phyloP scores from a whole-genome alignment of 2,888 invertebrate genomes.

The Malthinus flaveolus region DNA sequence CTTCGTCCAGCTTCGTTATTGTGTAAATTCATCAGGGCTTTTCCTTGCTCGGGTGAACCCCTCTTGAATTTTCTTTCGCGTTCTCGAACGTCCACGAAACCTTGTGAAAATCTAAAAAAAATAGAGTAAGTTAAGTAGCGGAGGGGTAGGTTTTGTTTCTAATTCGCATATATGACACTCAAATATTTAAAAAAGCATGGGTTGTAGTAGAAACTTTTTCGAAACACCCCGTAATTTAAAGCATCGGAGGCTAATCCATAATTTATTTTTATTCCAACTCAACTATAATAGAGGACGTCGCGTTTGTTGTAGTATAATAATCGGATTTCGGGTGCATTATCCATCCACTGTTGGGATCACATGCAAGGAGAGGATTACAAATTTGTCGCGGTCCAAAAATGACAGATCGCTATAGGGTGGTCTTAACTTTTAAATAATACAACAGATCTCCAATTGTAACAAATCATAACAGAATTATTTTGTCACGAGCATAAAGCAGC shows the following conservation, averaged over 20 bases:
- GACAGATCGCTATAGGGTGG: constrained; percentile 48
- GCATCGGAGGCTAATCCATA: too few relatives aligned
- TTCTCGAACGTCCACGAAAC: constrained; percentile 92
- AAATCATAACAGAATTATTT: constrained; percentile 28
- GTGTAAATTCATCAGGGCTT: constrained; percentile 94
- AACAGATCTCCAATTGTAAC: constrained; percentile 39
- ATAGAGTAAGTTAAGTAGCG: neutral
- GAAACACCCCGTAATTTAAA: too few relatives aligned
- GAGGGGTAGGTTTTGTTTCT: too few relatives aligned
- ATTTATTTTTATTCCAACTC: too few relatives aligned
- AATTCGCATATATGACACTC: too few relatives aligned
- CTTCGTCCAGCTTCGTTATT: constrained; percentile 97
- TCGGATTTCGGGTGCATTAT: constrained; percentile 25
- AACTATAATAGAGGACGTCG: neutral
- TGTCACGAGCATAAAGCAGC: constrained; percentile 11
- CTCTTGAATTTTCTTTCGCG: constrained; percentile 83
- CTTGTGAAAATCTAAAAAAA: constrained; percentile 78
- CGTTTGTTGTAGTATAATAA: constrained; percentile 4
- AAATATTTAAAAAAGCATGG: neutral
- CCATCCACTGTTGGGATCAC: constrained; percentile 26
- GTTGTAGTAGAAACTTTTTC: neutral
- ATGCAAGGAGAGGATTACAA: constrained; percentile 46
- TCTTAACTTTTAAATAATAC: constrained; percentile 43
- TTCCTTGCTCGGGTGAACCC: constrained; percentile 80
- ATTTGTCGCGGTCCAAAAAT: constrained; percentile 47